These are phyloP conservation scores for Tragelaphus oryx DNA, from an alignment of 2,797 vertebrate genomes.

Conservation along the genomic window DNA sequence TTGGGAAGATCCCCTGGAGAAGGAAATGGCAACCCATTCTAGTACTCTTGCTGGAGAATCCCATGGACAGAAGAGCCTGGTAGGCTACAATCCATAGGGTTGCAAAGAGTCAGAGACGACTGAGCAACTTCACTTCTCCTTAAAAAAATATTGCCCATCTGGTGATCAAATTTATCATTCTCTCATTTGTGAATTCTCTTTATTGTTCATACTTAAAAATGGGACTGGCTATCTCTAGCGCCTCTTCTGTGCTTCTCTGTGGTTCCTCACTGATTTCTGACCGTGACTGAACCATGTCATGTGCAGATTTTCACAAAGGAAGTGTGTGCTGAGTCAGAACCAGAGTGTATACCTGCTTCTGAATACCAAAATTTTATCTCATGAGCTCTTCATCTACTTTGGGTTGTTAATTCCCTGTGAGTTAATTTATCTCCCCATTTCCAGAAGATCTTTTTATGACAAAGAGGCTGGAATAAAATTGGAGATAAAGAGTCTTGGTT, in stretches of 20 bases:
- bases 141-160: neutral
- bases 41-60: neutral
- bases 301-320: neutral
- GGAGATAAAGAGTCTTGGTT: neutral
- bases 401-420: neutral
- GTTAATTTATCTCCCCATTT: neutral
- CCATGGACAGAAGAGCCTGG: neutral
- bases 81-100: neutral
- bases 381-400: neutral
- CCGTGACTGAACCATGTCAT: neutral
- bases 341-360: neutral
- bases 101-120: accelerated
- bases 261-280: neutral
- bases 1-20: neutral
- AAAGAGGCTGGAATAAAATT: neutral
- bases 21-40: neutral
- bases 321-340: neutral
- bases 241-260: neutral
- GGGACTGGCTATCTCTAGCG: neutral
- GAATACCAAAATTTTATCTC: neutral
- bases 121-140: neutral
- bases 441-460: neutral
- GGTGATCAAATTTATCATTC: neutral
- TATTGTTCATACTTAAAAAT: neutral
- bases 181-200: neutral